A percentile compares a stretch with the other conserved stretches of the same genome.
phyloP scores from a whole-genome alignment of 2,113 vertebrate species.

The Plecturocebus donacophilus region DNA sequence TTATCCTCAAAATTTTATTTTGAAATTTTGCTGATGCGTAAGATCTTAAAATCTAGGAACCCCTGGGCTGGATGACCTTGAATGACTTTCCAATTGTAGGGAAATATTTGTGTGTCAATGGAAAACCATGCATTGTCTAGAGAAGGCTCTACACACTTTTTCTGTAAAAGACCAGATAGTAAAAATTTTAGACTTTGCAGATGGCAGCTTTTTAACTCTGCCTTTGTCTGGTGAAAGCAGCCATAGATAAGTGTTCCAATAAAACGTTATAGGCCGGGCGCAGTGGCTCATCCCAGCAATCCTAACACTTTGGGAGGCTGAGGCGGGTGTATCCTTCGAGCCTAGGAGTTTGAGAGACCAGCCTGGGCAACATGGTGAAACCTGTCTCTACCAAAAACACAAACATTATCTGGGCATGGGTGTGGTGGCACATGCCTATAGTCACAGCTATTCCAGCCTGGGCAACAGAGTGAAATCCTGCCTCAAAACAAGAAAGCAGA shows the following conservation, averaged over 20 bases:
- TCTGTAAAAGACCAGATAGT: background rate
- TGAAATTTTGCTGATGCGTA: background rate
- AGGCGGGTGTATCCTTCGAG: too few species aligned
- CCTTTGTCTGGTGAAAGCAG: background rate
- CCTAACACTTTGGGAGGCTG: too few species aligned
- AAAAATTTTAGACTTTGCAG: conserved; percentile 1
- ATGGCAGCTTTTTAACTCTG: background rate
- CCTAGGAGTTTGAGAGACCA: too few species aligned
- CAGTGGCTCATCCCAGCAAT: too few species aligned
- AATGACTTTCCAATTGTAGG: background rate
- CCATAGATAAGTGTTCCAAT: background rate
- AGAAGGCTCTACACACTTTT: background rate
- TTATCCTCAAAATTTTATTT: background rate
- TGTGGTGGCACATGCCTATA: too few species aligned
- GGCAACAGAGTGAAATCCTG: too few species aligned
- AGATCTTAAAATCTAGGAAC: background rate
- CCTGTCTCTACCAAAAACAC: too few species aligned
- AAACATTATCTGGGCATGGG: too few species aligned
- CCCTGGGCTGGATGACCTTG: background rate
- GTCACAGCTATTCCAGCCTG: too few species aligned
- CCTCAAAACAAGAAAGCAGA: too few species aligned
- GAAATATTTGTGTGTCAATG: background rate
- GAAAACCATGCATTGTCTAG: background rate
- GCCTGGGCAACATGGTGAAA: too few species aligned
- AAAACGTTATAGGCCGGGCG: background rate